These are phyloP conservation scores for Apamea anceps DNA, from an alignment of 2,888 invertebrate species.

Conservation along the genomic window DNA sequence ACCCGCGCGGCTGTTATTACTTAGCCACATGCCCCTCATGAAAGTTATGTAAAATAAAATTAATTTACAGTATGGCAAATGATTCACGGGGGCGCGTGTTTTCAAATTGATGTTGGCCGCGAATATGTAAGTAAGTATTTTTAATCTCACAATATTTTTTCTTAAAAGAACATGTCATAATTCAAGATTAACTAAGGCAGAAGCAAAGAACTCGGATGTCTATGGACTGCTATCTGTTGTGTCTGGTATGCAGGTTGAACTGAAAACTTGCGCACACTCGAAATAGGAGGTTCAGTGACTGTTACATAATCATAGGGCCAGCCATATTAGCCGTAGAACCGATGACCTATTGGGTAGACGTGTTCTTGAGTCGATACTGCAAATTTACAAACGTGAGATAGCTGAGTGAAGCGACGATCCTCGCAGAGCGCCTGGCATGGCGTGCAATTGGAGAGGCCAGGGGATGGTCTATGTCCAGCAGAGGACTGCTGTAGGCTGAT, in stretches of 20 bases:
- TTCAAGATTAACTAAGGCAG: neutral
- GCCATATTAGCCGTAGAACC: neutral
- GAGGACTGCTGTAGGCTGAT: neutral
- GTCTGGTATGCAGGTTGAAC: neutral
- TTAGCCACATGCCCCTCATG: neutral
- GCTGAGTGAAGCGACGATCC: neutral
- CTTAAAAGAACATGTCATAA: neutral
- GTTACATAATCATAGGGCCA: neutral
- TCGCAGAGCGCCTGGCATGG: neutral
- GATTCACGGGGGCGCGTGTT: slow-evolving; percentile 22
- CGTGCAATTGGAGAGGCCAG: neutral
- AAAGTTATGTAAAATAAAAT: neutral
- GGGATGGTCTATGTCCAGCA: neutral
- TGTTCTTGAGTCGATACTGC: neutral
- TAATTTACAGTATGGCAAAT: slow-evolving; percentile 44
- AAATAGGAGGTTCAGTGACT: neutral
- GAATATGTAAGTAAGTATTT: slow-evolving; percentile 19
- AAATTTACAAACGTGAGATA: neutral
- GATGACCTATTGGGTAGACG: neutral
- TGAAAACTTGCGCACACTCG: neutral
- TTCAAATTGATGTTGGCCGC: neutral
- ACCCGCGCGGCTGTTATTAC: no score
- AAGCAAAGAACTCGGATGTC: neutral
- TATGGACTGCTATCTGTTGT: neutral
- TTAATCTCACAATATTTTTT: neutral